Evolutionary conservation across 2,797 vertebrate species (phyloP).

Genomic region (Telmatherina bonti): DNA sequence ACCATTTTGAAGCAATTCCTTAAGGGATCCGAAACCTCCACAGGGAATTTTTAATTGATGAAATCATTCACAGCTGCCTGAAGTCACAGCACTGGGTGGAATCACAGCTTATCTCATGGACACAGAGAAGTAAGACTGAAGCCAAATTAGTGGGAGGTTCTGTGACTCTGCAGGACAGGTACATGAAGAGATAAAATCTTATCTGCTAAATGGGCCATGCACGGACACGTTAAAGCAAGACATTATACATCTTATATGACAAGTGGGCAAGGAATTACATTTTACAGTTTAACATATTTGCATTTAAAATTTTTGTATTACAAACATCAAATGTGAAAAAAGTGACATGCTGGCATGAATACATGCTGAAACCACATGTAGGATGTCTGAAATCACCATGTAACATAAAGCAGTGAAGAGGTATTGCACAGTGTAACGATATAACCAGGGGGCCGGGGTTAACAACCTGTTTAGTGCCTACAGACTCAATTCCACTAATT

Average conservation of each 20-base stretch:
- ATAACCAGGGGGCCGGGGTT: too few relatives aligned
- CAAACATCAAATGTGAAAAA: background rate
- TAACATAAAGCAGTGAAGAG: too few relatives aligned
- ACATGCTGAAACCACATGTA: too few relatives aligned
- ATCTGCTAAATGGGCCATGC: constrained; percentile 72
- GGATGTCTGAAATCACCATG: too few relatives aligned
- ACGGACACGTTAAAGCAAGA: constrained; percentile 51
- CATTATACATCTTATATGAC: constrained; percentile 32
- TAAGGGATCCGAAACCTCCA: constrained; percentile 65
- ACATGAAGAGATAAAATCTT: constrained; percentile 65
- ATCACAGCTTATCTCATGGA: constrained; percentile 66
- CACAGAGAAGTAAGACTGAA: constrained; percentile 66
- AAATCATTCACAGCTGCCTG: constrained; percentile 69
- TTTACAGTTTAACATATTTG: constrained; percentile 23
- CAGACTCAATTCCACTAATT: too few relatives aligned
- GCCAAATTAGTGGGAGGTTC: constrained; percentile 71
- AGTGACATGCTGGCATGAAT: too few relatives aligned
- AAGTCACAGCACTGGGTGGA: constrained; percentile 75
- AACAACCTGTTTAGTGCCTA: too few relatives aligned
- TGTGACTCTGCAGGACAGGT: constrained; percentile 68
- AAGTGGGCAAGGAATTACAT: constrained; percentile 14
- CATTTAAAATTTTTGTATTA: background rate
- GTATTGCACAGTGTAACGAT: too few relatives aligned
- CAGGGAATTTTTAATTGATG: constrained; percentile 75
- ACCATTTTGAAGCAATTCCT: constrained; percentile 70